These are phyloP conservation scores for Muraenolepis orangiensis DNA, from an alignment of 2,797 vertebrate species.

Conservation along the genomic window DNA sequence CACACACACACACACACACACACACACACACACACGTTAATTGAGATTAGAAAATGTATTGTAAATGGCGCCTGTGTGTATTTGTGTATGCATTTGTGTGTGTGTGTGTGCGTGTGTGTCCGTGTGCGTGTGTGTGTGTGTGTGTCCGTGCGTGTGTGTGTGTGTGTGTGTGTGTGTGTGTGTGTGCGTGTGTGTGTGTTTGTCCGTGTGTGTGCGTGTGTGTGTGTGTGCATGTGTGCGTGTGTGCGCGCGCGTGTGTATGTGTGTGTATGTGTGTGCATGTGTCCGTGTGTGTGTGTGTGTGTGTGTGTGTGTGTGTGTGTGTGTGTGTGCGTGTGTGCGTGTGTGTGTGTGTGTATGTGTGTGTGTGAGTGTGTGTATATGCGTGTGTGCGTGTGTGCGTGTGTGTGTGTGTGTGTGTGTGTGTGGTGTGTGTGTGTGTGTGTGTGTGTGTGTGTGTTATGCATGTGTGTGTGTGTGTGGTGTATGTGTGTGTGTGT, in stretches of 20 bases:
- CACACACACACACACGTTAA: background rate
- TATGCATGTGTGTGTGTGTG: constrained; percentile 1
- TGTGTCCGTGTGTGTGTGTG: no score
- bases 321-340: background rate
- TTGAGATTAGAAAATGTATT: background rate
- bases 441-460: background rate
- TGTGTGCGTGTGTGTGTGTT: constrained; percentile 1
- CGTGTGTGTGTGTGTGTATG: constrained; percentile 3
- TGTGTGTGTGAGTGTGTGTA: background rate
- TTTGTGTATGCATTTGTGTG: constrained; percentile 1
- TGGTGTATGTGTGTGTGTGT: constrained; percentile 1
- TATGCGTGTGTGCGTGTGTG: background rate
- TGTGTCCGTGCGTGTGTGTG: background rate
- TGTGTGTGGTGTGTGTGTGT: background rate
- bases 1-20: no score
- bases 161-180: constrained; percentile 1
- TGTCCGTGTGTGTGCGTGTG: no score
- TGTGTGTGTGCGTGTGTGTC: constrained; percentile 1
- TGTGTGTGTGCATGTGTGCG: background rate
- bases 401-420: constrained; percentile 2
- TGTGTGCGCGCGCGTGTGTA: background rate
- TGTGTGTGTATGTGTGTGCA: no score
- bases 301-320: background rate
- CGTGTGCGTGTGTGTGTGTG: background rate
- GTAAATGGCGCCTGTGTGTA: background rate